phyloP scores from a whole-genome alignment of 2,113 vertebrate genomes.

The Sphyrna mokarran region DNA sequence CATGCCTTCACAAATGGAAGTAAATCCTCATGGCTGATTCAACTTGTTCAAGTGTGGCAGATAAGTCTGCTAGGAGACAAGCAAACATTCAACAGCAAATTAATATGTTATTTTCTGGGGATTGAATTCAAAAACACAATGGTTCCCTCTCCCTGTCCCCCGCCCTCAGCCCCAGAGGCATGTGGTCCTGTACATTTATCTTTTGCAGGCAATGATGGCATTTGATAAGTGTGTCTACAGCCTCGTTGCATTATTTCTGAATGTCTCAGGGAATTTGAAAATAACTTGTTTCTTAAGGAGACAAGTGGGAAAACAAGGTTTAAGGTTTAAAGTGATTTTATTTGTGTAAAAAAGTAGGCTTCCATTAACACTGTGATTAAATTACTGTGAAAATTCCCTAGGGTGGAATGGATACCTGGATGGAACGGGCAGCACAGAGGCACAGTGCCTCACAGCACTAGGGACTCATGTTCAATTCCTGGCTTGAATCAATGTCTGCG shows the following conservation, averaged over 20 bases:
- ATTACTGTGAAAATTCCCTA: too few relatives aligned
- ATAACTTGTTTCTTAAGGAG: background rate
- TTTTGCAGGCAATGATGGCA: background rate
- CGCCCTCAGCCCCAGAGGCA: background rate
- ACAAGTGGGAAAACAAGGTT: background rate
- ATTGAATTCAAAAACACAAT: background rate
- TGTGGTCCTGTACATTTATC: background rate
- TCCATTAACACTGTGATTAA: too few relatives aligned
- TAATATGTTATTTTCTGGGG: background rate
- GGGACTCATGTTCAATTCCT: too few relatives aligned
- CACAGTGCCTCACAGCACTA: too few relatives aligned
- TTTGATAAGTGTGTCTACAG: background rate
- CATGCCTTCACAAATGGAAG: background rate
- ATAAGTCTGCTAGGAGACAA: background rate
- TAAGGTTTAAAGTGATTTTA: too few relatives aligned
- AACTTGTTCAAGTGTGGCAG: background rate
- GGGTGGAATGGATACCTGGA: too few relatives aligned
- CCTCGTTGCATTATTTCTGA: background rate
- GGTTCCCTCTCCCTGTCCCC: too few relatives aligned
- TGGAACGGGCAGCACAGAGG: too few relatives aligned
- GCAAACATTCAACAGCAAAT: constrained; percentile 15
- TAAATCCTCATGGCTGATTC: background rate
- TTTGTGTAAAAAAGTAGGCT: too few relatives aligned
- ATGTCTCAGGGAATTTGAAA: background rate
- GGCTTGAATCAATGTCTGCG: too few relatives aligned